Conservation (phyloP, 2,888 invertebrate genomes). For the Copidosoma aretas region DNA sequence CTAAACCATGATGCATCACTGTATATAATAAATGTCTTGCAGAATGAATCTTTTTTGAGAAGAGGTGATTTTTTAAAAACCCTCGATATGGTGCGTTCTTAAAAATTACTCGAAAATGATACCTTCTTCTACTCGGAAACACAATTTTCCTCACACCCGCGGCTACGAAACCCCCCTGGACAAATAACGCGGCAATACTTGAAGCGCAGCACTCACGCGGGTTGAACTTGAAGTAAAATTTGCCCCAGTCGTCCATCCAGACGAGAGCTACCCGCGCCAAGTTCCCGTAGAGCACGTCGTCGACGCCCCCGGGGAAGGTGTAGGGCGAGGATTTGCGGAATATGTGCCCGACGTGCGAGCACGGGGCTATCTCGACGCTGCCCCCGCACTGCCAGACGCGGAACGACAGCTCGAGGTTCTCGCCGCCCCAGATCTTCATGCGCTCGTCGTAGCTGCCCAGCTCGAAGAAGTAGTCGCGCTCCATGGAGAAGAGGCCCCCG, state of each 20-base stretch:
- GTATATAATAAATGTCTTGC: no score
- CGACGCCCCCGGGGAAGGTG: slow-evolving; percentile 91
- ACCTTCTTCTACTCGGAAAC: no score
- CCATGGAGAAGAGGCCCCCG: slow-evolving; percentile 90
- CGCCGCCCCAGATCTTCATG: slow-evolving; percentile 96
- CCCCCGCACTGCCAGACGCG: slow-evolving; percentile 97
- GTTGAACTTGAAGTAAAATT: slow-evolving; percentile 89
- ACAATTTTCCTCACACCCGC: no score
- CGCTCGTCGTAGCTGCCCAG: slow-evolving; percentile 77
- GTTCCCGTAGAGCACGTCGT: slow-evolving; percentile 87
- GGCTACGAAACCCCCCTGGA: no score
- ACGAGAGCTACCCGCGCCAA: slow-evolving; percentile 91
- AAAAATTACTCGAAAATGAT: no score
- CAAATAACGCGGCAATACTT: no score
- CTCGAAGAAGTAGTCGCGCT: slow-evolving; percentile 84
- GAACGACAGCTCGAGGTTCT: slow-evolving; percentile 96
- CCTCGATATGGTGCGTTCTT: no score
- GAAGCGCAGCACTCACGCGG: slow-evolving; percentile 61
- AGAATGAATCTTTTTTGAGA: no score
- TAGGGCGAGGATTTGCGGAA: slow-evolving; percentile 94
- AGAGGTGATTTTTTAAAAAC: no score
- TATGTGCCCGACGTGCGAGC: slow-evolving; percentile 92
- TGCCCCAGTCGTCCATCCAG: slow-evolving; percentile 98
- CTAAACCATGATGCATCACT: no score
- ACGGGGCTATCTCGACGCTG: slow-evolving; percentile 86